Evolutionary conservation across 2,888 invertebrate species (phyloP).

Genomic region (Apantesis nais): DNA sequence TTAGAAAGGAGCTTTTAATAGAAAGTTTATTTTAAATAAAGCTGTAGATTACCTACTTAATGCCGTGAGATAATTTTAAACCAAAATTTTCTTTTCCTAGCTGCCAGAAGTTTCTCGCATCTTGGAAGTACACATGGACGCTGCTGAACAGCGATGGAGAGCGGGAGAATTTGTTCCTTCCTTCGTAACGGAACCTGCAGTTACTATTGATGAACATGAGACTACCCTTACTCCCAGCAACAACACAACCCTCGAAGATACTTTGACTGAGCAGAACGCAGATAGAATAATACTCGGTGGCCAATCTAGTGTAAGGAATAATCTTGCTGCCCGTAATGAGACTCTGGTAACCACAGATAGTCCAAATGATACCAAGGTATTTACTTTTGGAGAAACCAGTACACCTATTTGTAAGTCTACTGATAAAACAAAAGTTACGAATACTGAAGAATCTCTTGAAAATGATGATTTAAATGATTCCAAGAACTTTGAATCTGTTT

Average conservation of each 20-base stretch:
- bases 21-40: background rate
- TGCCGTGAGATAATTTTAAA: background rate
- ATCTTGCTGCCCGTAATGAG: constrained; percentile 41
- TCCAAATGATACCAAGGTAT: background rate
- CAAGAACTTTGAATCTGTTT: constrained; percentile 24
- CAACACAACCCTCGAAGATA: constrained; percentile 68
- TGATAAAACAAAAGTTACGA: background rate
- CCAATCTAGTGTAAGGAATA: constrained; percentile 53
- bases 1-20: background rate
- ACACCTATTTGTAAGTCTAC: background rate
- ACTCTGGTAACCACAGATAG: constrained; percentile 20
- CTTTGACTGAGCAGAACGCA: constrained; percentile 64
- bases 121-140: constrained; percentile 71
- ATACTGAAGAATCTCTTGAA: constrained; percentile 9
- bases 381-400: constrained; percentile 9
- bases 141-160: constrained; percentile 68
- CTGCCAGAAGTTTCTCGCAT: constrained; percentile 76
- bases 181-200: constrained; percentile 50
- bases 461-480: constrained; percentile 15
- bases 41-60: background rate
- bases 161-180: constrained; percentile 59
- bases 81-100: constrained; percentile 46
- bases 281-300: constrained; percentile 42
- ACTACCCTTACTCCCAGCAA: constrained; percentile 64
- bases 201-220: constrained; percentile 59